Conservation (phyloP, 2,797 vertebrate genomes). For the Vultur gryphus region DNA sequence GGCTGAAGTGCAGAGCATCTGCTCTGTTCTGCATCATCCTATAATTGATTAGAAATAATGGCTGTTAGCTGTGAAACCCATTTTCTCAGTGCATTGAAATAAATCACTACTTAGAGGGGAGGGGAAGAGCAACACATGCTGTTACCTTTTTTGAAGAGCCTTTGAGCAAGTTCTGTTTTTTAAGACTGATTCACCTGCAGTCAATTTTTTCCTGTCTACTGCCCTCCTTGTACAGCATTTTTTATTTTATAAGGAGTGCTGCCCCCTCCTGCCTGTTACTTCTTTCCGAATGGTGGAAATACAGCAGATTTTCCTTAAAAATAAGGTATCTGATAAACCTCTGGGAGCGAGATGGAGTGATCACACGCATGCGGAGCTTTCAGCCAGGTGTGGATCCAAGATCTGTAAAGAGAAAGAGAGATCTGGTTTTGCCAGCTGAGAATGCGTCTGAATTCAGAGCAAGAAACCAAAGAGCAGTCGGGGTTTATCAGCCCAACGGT, state of each 20-base stretch:
- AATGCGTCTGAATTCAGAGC: neutral
- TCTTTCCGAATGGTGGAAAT: neutral
- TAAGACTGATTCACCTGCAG: neutral
- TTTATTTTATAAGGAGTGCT: neutral
- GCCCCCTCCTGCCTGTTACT: neutral
- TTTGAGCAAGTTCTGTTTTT: neutral
- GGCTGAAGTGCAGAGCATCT: conserved; percentile 9
- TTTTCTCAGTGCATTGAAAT: neutral
- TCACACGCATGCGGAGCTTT: neutral
- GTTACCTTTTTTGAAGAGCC: neutral
- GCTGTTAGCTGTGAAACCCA: neutral
- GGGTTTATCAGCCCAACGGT: fast-evolving
- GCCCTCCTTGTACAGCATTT: neutral
- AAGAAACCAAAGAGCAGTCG: neutral
- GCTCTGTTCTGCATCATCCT: neutral
- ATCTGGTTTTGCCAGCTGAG: neutral
- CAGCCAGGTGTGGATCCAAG: neutral
- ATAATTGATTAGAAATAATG: conserved; percentile 15
- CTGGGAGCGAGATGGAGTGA: neutral
- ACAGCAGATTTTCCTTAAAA: neutral
- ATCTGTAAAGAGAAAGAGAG: neutral
- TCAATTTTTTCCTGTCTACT: neutral
- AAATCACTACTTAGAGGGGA: neutral
- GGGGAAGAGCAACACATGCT: neutral
- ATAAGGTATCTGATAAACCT: neutral